Evolutionary conservation across 2,113 vertebrate genomes (phyloP), one percentile per base, ranked within the genome.

Genomic region (Cololabis saira): DNA sequence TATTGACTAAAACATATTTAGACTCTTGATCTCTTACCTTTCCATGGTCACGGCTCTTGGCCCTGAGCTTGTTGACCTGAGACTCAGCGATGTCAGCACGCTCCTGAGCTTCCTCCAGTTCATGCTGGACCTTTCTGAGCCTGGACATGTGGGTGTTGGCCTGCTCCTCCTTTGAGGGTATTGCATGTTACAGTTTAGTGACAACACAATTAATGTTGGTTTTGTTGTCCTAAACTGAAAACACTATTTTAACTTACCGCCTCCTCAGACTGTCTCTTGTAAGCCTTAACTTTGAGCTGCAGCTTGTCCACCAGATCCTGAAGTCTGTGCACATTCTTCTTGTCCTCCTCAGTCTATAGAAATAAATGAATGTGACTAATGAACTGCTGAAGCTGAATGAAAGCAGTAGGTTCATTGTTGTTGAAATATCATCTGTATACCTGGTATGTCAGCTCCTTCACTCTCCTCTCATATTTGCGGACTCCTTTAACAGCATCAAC

Each of bases 1-100:
- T 13, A 3, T 18, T 17, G 27, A 0, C 1, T 63, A 12, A 6
- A 12, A 13, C 37, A 14, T 19, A 0, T 17, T 0, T 18, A 6
- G 42, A 11, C 92, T 93, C 79, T 27, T 89, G 84, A 77, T 91
- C 87, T 62, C 83, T 89, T 67, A 89, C 87, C 79, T 89, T 89
- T 65, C 85, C 87, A 67, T 3, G 11, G 11, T 89, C 87, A 17
- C 85, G 77, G 7, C 79, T 87, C 70, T 87, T 89, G 41, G 40
- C 84, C 76, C 87, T 85, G 61, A 89, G 12, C 76, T 89, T 89
- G 78, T 85, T 89, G 73, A 89, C 84, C 53, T 89, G 87, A 5
- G 84, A 61, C 68, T 89, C 84, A 16, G 87, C 67, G 0, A 89
- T 87, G 59, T 87, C 84, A 61, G 87, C 84, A 0, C 82, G 85